These are phyloP conservation scores for Cirrhinus mrigala DNA, from an alignment of 2,797 vertebrate genomes.

Conservation along the genomic window DNA sequence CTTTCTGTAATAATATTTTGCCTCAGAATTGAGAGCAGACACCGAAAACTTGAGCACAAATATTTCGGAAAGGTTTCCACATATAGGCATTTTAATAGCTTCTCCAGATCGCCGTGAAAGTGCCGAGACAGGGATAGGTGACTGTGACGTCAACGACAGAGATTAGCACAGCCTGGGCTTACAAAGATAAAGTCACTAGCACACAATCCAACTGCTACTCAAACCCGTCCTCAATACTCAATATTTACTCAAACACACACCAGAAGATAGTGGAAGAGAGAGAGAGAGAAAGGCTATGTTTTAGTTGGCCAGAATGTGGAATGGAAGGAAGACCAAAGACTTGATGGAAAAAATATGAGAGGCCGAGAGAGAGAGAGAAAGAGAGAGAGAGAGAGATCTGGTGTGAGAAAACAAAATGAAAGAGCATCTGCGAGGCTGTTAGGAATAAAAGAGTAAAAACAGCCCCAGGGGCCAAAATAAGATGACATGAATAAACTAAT, in stretches of 20 bases:
- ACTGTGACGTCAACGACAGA: constrained; percentile 42
- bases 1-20: constrained; percentile 44
- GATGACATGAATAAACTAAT: constrained; percentile 66
- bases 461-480: constrained; percentile 64
- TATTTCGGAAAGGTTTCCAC: constrained; percentile 66
- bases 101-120: constrained; percentile 58
- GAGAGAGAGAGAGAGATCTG: constrained; percentile 50
- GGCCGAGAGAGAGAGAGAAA: neutral
- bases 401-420: constrained; percentile 34
- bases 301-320: neutral
- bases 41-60: constrained; percentile 43
- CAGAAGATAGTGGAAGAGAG: neutral
- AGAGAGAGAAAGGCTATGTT: neutral
- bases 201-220: constrained; percentile 46
- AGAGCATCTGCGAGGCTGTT: constrained; percentile 32
- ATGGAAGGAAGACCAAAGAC: constrained; percentile 1
- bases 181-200: constrained; percentile 33
- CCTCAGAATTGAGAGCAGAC: constrained; percentile 52
- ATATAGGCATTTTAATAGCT: constrained; percentile 71
- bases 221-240: constrained; percentile 52
- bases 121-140: constrained; percentile 58
- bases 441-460: constrained; percentile 64
- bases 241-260: constrained; percentile 26
- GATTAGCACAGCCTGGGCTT: constrained; percentile 44
- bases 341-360: neutral